phyloP scores from a whole-genome alignment of 1,140 invertebrate genomes.

The Laupala kohalensis region DNA sequence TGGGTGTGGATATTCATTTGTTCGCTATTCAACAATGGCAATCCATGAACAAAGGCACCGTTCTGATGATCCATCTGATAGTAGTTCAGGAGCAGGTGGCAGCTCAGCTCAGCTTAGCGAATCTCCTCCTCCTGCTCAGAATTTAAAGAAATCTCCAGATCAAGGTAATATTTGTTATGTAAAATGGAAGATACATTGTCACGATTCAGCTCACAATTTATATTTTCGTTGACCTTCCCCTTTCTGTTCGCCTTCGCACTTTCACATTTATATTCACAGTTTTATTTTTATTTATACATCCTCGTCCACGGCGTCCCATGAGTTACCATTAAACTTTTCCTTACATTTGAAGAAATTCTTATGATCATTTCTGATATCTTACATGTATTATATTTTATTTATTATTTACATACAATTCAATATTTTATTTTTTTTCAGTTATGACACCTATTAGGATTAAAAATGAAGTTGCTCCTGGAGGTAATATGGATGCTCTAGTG shows the following conservation, averaged over 20 bases:
- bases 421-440: neutral
- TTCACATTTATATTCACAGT: too few relatives aligned
- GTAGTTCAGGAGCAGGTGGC: neutral
- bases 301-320: too few relatives aligned
- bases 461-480: neutral
- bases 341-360: too few relatives aligned
- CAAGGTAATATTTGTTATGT: neutral
- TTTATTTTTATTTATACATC: too few relatives aligned
- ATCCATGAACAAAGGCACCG: constrained; percentile 52
- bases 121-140: neutral
- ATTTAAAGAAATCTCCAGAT: neutral
- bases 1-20: constrained; percentile 62
- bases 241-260: too few relatives aligned
- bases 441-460: neutral
- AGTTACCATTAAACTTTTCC: too few relatives aligned
- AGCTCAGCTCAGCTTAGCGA: neutral
- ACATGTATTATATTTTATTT: neutral
- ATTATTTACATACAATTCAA: neutral
- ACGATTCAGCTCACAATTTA: too few relatives aligned
- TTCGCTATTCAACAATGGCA: constrained; percentile 57
- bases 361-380: too few relatives aligned
- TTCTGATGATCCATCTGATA: constrained; percentile 1
- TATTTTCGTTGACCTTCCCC: too few relatives aligned
- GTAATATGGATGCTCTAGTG: neutral
- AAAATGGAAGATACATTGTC: too few relatives aligned